A percentile compares a stretch with the other conserved stretches of the same genome.
Conservation (phyloP, 2,888 invertebrate genomes). For the Dicranocentrus wangi region DNA sequence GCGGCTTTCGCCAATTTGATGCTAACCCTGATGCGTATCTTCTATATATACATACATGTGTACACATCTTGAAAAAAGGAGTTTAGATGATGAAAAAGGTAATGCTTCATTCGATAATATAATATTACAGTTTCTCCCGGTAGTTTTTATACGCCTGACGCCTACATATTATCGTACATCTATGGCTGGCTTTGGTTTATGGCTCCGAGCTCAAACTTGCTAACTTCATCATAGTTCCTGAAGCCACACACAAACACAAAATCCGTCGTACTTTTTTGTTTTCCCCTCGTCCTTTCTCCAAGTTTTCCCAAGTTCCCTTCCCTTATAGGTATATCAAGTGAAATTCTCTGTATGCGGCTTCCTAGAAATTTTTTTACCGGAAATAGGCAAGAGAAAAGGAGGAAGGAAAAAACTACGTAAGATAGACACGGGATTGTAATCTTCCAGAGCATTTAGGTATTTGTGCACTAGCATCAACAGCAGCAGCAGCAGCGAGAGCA, state of each 20-base stretch:
- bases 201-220: constrained; percentile 25
- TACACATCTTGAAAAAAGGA: too few species aligned
- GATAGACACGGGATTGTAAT: not conserved
- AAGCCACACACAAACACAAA: too few species aligned
- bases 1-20: too few species aligned
- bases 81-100: too few species aligned
- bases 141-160: too few species aligned
- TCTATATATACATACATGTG: too few species aligned
- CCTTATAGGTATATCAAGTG: constrained; percentile 1
- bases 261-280: too few species aligned
- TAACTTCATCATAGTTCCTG: constrained; percentile 41
- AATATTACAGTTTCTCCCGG: too few species aligned
- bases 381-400: not conserved
- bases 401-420: not conserved
- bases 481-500: not conserved
- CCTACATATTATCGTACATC: too few species aligned
- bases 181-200: too few species aligned
- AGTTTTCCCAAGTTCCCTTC: constrained; percentile 49
- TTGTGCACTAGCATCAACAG: not conserved
- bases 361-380: constrained; percentile 13
- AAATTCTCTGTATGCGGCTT: constrained; percentile 24
- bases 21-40: too few species aligned
- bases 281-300: constrained; percentile 27
- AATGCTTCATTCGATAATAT: too few species aligned
- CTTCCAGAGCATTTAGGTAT: not conserved